phyloP scores from a whole-genome alignment of 2,113 vertebrate genomes.

The Hypomesus transpacificus region DNA sequence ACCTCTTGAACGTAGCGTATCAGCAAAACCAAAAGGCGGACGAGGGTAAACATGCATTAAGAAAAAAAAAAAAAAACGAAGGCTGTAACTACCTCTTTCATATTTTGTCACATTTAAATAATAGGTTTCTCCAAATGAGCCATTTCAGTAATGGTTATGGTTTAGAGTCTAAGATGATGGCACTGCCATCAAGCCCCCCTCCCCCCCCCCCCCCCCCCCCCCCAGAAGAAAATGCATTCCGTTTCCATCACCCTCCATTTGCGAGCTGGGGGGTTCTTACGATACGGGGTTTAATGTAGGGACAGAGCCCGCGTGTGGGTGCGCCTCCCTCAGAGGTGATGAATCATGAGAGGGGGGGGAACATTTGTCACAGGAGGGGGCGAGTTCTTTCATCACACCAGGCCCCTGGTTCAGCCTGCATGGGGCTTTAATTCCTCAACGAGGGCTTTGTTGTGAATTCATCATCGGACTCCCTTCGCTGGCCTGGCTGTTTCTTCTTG shows the following conservation, averaged over 20 bases:
- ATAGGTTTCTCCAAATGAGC: no score
- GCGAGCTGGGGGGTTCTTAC: neutral
- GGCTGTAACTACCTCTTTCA: no score
- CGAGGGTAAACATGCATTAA: no score
- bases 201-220: neutral
- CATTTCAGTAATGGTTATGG: no score
- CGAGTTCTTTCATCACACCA: conserved; percentile 16
- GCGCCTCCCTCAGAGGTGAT: conserved; percentile 44
- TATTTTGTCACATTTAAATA: no score
- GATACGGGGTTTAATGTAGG: neutral
- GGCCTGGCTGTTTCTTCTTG: conserved; percentile 52
- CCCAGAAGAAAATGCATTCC: neutral
- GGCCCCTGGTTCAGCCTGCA: conserved; percentile 45
- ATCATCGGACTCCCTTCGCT: conserved; percentile 34
- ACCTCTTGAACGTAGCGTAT: no score
- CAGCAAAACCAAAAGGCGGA: no score
- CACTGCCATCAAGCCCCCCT: no score
- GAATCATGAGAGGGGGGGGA: conserved; percentile 46
- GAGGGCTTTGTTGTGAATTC: conserved; percentile 58
- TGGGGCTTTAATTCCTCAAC: conserved; percentile 52
- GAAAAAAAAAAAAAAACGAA: no score
- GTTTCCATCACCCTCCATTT: neutral
- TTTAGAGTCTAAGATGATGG: no score
- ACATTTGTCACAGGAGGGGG: conserved; percentile 56
- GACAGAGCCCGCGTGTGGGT: conserved; percentile 13